phyloP scores from a whole-genome alignment of 2,888 invertebrate species.

The Drosophila gaucha region DNA sequence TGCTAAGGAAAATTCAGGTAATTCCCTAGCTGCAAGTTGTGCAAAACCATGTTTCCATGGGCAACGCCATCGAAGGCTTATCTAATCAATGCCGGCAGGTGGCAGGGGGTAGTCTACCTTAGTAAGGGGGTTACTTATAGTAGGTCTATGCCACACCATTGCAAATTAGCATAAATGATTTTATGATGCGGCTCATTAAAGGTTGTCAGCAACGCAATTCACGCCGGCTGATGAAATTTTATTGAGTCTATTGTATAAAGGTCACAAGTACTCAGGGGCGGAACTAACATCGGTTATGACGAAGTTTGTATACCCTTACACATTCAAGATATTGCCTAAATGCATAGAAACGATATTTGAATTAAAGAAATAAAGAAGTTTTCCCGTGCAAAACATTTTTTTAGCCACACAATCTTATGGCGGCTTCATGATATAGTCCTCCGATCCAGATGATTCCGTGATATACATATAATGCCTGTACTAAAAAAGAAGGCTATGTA shows the following conservation, averaged over 20 bases:
- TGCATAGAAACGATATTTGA: too few relatives aligned
- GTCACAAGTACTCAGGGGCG: too few relatives aligned
- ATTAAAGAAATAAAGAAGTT: too few relatives aligned
- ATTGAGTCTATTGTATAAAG: constrained; percentile 16
- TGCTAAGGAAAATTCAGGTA: constrained; percentile 69
- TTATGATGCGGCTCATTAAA: constrained; percentile 56
- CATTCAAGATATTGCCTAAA: too few relatives aligned
- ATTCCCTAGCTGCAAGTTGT: not conserved
- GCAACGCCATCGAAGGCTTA: constrained; percentile 39
- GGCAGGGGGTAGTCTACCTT: not conserved
- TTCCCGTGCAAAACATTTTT: too few relatives aligned
- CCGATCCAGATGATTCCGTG: too few relatives aligned
- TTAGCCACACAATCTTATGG: too few relatives aligned
- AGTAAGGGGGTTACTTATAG: not conserved
- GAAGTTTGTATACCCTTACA: too few relatives aligned
- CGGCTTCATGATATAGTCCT: too few relatives aligned
- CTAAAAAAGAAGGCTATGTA: too few relatives aligned
- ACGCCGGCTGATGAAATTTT: constrained; percentile 41
- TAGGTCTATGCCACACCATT: constrained; percentile 10
- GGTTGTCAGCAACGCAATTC: constrained; percentile 48
- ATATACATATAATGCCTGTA: too few relatives aligned
- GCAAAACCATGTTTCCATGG: constrained; percentile 20
- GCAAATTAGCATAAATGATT: constrained; percentile 60
- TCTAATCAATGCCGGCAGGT: constrained; percentile 43
- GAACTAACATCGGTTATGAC: too few relatives aligned